Evolutionary conservation across 2,113 vertebrate species (phyloP).

Genomic region (Cyanoderma ruficeps): DNA sequence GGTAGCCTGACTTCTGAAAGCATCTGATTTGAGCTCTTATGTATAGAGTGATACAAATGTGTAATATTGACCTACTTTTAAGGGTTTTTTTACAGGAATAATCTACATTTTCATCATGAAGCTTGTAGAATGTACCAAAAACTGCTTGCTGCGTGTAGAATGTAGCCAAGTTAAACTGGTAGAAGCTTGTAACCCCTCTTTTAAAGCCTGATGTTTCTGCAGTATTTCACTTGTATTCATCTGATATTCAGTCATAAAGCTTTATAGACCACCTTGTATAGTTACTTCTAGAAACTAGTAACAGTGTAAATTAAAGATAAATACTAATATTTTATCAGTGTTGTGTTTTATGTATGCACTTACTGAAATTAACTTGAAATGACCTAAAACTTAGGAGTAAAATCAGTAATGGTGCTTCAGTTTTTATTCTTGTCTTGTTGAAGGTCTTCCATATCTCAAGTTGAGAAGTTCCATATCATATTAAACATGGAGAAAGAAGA

Average conservation of each 20-base stretch:
- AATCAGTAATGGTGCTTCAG: background rate
- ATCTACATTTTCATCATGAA: background rate
- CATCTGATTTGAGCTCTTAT: background rate
- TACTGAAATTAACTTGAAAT: background rate
- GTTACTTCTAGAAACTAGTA: background rate
- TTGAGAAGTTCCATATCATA: constrained; percentile 8
- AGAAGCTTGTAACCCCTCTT: background rate
- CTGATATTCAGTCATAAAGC: background rate
- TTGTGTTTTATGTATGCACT: background rate
- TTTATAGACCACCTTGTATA: background rate
- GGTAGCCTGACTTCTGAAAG: background rate
- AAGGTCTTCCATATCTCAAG: constrained; percentile 64
- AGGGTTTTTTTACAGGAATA: background rate
- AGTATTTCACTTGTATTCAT: background rate
- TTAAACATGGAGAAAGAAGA: constrained; percentile 93
- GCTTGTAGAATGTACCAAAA: background rate
- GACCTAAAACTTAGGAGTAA: background rate
- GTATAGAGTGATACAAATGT: background rate
- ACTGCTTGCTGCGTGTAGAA: background rate
- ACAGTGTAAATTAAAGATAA: background rate
- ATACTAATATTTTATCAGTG: background rate
- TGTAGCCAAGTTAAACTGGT: background rate
- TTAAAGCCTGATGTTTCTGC: background rate
- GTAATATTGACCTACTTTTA: background rate
- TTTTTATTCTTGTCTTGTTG: constrained; percentile 20